phyloP scores from a whole-genome alignment of 2,113 vertebrate genomes.

The Strix uralensis region DNA sequence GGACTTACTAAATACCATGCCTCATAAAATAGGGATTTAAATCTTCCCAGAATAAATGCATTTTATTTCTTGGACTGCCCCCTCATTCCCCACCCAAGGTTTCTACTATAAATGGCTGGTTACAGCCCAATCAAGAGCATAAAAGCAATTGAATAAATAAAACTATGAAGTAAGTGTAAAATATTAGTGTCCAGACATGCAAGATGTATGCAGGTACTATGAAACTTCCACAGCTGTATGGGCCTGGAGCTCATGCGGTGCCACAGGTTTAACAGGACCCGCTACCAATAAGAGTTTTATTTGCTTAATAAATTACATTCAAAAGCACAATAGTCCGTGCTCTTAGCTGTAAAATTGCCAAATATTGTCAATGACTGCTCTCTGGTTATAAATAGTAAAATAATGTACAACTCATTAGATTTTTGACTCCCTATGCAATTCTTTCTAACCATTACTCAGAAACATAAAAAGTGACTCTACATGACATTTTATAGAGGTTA shows the following conservation, averaged over 20 bases:
- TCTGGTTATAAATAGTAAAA: conserved; percentile 81
- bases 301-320: conserved; percentile 86
- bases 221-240: conserved; percentile 72
- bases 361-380: conserved; percentile 81
- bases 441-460: conserved; percentile 79
- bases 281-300: conserved; percentile 81
- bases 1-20: conserved; percentile 66
- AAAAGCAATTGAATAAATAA: conserved; percentile 79
- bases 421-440: conserved; percentile 82
- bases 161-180: conserved; percentile 85
- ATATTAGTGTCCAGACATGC: conserved; percentile 78
- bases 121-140: conserved; percentile 71
- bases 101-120: conserved; percentile 70
- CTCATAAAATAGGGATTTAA: conserved; percentile 73
- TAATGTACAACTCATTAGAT: conserved; percentile 80
- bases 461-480: conserved; percentile 75
- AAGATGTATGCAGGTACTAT: conserved; percentile 72
- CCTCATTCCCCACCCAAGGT: conserved; percentile 57
- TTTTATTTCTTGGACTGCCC: conserved; percentile 58
- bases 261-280: conserved; percentile 73
- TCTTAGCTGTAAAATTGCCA: conserved; percentile 82
- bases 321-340: conserved; percentile 80
- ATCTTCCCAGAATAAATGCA: conserved; percentile 61
- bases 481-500: conserved; percentile 80
- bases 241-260: conserved; percentile 59